A percentile compares a stretch with the other conserved stretches of the same genome.
phyloP scores from a whole-genome alignment of 2,113 vertebrate genomes.

The Pontoporia blainvillei region DNA sequence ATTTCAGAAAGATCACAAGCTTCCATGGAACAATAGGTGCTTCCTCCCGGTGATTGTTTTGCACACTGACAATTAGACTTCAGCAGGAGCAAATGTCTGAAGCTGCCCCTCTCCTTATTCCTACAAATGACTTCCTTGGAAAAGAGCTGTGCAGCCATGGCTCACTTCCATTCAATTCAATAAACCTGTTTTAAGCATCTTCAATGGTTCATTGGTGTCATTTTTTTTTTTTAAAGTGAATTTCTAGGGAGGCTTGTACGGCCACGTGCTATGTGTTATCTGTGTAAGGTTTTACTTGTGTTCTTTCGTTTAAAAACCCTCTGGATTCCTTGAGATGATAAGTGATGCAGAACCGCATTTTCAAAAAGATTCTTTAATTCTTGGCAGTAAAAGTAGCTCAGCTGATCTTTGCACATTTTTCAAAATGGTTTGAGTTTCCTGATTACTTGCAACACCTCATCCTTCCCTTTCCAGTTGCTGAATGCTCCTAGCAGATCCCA shows the following conservation, averaged over 20 bases:
- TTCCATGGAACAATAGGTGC: not conserved
- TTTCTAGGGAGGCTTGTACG: not conserved
- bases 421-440: conserved; percentile 29
- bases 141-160: not conserved
- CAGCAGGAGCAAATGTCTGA: not conserved
- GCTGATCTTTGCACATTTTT: conserved; percentile 49
- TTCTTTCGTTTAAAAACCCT: conserved; percentile 40
- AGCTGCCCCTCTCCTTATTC: not conserved
- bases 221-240: not conserved
- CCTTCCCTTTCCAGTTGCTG: not conserved
- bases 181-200: not conserved
- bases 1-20: conserved; percentile 33
- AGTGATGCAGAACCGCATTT: not conserved
- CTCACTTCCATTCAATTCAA: not conserved
- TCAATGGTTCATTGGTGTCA: not conserved
- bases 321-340: conserved; percentile 6
- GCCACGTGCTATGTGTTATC: not conserved
- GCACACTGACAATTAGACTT: not conserved
- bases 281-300: not conserved
- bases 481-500: not conserved
- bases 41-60: not conserved
- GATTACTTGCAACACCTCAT: not conserved
- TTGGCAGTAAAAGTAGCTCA: not conserved
- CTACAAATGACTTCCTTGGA: not conserved
- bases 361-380: conserved; percentile 15